Evolutionary conservation across 2,888 invertebrate genomes (phyloP).

Genomic region (Cataglyphis altisquamis): DNA sequence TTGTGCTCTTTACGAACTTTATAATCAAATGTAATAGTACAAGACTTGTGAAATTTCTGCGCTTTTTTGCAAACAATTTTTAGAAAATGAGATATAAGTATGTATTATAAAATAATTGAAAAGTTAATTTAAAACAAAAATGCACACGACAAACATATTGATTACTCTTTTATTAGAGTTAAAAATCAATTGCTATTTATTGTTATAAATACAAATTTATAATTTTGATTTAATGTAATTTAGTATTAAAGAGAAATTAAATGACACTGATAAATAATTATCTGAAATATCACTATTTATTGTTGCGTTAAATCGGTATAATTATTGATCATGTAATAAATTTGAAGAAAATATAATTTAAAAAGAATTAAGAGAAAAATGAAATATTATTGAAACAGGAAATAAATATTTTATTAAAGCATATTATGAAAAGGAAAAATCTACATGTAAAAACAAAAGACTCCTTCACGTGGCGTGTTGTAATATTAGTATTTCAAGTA

Average conservation of each 20-base stretch:
- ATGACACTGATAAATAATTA: neutral
- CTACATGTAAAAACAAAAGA: constrained; percentile 30
- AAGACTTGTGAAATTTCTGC: neutral
- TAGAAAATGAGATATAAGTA: neutral
- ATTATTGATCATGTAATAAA: neutral
- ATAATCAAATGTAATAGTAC: neutral
- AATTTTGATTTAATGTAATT: constrained; percentile 4
- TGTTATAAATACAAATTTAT: constrained; percentile 8
- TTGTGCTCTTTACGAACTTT: neutral
- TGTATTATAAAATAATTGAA: neutral
- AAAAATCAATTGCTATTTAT: neutral
- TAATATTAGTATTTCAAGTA: constrained; percentile 53
- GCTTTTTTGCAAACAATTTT: neutral
- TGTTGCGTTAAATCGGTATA: neutral
- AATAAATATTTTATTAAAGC: neutral
- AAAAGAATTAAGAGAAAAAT: neutral
- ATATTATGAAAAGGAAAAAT: constrained; percentile 8
- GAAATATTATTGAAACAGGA: neutral
- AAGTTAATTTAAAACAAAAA: neutral
- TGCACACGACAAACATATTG: neutral
- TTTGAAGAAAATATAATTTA: neutral
- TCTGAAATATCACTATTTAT: neutral
- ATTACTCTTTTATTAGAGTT: neutral
- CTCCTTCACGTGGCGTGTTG: constrained; percentile 2
- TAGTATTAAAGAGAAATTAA: neutral